Conservation (phyloP, 2,888 invertebrate genomes). For the Scaeva pyrastri region DNA sequence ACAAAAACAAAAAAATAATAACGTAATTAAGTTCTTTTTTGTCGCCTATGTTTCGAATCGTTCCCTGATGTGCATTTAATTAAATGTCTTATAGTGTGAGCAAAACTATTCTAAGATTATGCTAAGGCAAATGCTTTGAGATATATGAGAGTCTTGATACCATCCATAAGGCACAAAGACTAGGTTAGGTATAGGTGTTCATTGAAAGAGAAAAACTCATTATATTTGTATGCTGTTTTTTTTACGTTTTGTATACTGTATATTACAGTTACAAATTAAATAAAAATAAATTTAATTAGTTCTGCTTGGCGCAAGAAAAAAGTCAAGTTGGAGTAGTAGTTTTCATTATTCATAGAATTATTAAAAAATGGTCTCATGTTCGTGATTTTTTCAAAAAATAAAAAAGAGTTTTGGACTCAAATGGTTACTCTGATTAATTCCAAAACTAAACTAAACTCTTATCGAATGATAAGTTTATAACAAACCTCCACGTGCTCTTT, state of each 20-base stretch:
- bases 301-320: not conserved
- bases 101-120: slow-evolving; percentile 1
- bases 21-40: slow-evolving; percentile 54
- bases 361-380: no score
- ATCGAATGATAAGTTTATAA: no score
- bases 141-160: not conserved
- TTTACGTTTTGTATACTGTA: not conserved
- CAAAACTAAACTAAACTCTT: no score
- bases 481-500: no score
- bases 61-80: slow-evolving; percentile 27
- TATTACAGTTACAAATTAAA: not conserved
- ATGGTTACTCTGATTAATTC: no score
- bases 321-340: no score
- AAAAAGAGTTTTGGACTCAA: no score
- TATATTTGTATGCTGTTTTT: not conserved
- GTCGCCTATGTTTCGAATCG: slow-evolving; percentile 10
- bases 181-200: not conserved
- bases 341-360: no score
- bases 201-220: slow-evolving; percentile 9
- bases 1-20: slow-evolving; percentile 44
- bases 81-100: slow-evolving; percentile 13
- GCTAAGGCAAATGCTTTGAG: not conserved
- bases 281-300: not conserved
- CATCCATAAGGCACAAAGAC: not conserved
- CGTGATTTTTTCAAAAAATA: no score